Conservation (phyloP, 2,797 vertebrate species). For the Pseudochromis fuscus region DNA sequence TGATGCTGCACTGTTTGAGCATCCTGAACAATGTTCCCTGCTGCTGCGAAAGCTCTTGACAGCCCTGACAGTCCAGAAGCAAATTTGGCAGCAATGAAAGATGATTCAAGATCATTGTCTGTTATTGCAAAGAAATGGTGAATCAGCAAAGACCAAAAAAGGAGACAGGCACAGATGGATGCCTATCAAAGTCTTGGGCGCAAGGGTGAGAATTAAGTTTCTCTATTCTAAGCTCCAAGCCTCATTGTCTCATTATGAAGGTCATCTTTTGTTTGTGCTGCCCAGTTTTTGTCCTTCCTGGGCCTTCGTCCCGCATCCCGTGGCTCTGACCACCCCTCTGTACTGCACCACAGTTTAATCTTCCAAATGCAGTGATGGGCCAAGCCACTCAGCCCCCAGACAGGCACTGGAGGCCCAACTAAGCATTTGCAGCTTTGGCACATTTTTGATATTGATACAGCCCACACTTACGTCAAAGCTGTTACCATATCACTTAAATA, state of each 20-base stretch:
- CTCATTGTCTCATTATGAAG: slow-evolving; percentile 76
- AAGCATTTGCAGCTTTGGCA: slow-evolving; percentile 61
- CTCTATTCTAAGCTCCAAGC: slow-evolving; percentile 73
- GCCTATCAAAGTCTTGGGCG: slow-evolving; percentile 53
- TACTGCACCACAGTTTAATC: slow-evolving; percentile 81
- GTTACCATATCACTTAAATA: slow-evolving; percentile 4
- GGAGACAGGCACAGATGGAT: slow-evolving; percentile 27
- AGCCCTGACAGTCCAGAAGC: slow-evolving; percentile 22
- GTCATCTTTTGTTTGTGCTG: slow-evolving; percentile 70
- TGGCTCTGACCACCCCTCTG: slow-evolving; percentile 64
- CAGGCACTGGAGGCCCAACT: slow-evolving; percentile 45
- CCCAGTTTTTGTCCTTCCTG: slow-evolving; percentile 73
- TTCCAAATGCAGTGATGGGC: slow-evolving; percentile 75
- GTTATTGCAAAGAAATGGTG: slow-evolving; percentile 51
- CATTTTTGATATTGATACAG: slow-evolving; percentile 25
- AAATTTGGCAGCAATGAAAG: slow-evolving; percentile 59
- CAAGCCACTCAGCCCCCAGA: slow-evolving; percentile 71
- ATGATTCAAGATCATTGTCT: slow-evolving; percentile 65
- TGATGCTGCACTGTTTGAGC: slow-evolving; percentile 31
- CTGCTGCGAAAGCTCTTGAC: slow-evolving; percentile 6
- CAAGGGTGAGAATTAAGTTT: slow-evolving; percentile 69
- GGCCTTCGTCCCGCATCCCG: slow-evolving; percentile 68
- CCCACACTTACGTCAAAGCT: not conserved
- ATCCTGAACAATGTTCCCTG: slow-evolving; percentile 47
- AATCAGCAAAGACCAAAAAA: slow-evolving; percentile 56